These are phyloP conservation scores for Geophilus truncorum DNA, from an alignment of 2,888 invertebrate species.

Conservation along the genomic window DNA sequence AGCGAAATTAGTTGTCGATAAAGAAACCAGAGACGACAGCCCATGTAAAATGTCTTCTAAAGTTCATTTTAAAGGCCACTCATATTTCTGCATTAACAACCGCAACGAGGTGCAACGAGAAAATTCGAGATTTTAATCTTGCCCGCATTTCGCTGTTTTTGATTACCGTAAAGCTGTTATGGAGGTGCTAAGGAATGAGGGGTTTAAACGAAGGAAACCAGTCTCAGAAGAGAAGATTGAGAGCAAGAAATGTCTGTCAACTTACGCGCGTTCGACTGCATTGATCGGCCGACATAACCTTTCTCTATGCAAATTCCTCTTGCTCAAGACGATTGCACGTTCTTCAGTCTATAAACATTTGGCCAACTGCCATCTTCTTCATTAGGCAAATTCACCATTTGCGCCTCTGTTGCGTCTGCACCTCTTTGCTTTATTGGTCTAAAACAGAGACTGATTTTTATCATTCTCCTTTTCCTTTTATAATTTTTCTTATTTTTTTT, in stretches of 20 bases:
- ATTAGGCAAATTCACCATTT: slow-evolving; percentile 20
- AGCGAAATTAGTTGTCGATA: slow-evolving; percentile 8
- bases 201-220: neutral
- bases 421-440: neutral
- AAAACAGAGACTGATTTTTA: neutral
- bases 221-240: neutral
- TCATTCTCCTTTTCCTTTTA: neutral
- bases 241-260: slow-evolving; percentile 17
- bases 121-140: slow-evolving; percentile 6
- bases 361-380: slow-evolving; percentile 25
- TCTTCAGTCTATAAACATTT: slow-evolving; percentile 25
- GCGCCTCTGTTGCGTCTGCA: slow-evolving; percentile 5
- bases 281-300: slow-evolving; percentile 25
- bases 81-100: slow-evolving; percentile 15
- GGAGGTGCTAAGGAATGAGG: neutral
- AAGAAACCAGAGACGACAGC: slow-evolving; percentile 8
- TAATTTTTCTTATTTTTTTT: slow-evolving; percentile 46
- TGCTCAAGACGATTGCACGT: slow-evolving; percentile 22
- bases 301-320: slow-evolving; percentile 17
- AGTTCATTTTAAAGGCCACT: slow-evolving; percentile 25
- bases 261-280: slow-evolving; percentile 17
- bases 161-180: neutral
- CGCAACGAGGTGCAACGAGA: neutral
- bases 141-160: neutral
- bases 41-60: slow-evolving; percentile 11